Base-by-base conservation (phyloP, 2,888 invertebrate genomes). In the Parasteatoda lunata region DNA sequence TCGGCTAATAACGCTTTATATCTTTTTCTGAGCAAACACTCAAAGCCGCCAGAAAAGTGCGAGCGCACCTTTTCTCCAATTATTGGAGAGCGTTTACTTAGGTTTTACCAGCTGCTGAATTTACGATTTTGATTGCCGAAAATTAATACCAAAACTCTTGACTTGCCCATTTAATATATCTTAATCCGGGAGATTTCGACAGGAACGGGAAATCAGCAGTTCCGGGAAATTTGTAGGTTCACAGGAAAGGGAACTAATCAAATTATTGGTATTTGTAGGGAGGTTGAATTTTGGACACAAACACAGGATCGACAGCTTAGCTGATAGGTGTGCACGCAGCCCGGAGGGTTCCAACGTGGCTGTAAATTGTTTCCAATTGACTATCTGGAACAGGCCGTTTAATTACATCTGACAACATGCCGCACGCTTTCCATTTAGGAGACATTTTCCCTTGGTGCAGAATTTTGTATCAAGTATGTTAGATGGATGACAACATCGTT, bases 341-440 rank as follows among this genome's bases (percentile, higher is more conserved):
- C 77, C 30, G 13, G 4, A 52, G 72, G 77, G 51, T 11, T 8
- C 59, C 13, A 59, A 48, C 48, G 30, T 66, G 49, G 49, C 77
- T 66, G 66, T 65, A 66, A 77, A 77, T 77, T 77, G 77, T 68
- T 77, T 77, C 77, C 49, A 75, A 64, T 48, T n/a, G 75, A 75
- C 64, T 75, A 66, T 77, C 66, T 66, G 66, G 77, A 15, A 48
- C 66, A 68, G 30, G 52, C 66, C 68, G 49, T 68, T 66, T 77
- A 77, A 77, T 77, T 77, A 66, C 66, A 66, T 66, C 77, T 30
- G 68, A 77, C 76, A 77, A 77, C 76, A 77, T 77, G 66, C 77
- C 68, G 11, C 77, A 66, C 51, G 30, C 68, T 59, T 59, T 59
- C 59, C 4, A 4, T n/a, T n/a, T 59, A 7, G n/a, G n/a, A 13